Evolutionary conservation across 1,140 invertebrate genomes (phyloP), one percentile per base, ranked within the genome.

Genomic region (Megalopta genalis): DNA sequence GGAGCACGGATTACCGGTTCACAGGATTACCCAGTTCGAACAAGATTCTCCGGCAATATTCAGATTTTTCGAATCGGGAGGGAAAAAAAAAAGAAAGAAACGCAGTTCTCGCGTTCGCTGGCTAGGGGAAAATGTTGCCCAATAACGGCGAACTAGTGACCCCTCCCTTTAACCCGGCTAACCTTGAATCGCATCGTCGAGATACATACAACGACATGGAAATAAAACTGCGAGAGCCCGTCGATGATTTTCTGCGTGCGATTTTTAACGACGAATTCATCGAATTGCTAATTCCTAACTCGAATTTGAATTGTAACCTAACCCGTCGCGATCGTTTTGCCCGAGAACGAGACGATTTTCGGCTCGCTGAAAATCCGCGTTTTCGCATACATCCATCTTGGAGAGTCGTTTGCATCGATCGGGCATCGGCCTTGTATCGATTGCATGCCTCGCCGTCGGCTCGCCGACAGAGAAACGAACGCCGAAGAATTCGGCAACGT

Each of bases 141-240:
- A 25, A n/a, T 73, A 71, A 73, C 80, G 62, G 74, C 68, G 63
- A 52, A 66, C 70, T 54, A 32, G 62, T 83, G 80, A 54, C 54
- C n/a, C 80, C 68, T 82, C 77, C 69, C 77, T 75, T 77, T 77
- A 63, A 86, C 84, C 84, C 39, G 54, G 77, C 85, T 83, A 78
- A 86, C 84, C 84, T 86, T 86, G 72, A 86, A 83, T 73, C 69
- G 52, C 49, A 49, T 68, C 77, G 39, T 57, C 52, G 25, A 46
- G 65, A 83, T 66, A 60, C 80, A 68, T 59, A 42, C 52, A 27
- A 76, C 14, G 42, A 12, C 3, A 81, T 70, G n/a, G 42, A 68
- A 76, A 83, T 65, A 73, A 42, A 65, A 78, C 39, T 14, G 21
- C 5, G 14, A 9, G 25, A 23, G 12, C 25, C 62, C 59, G 14